Percentiles rank a stretch among this genome's conserved stretches.
Conservation (phyloP, 2,888 invertebrate species). For the Tenthredo notha region DNA sequence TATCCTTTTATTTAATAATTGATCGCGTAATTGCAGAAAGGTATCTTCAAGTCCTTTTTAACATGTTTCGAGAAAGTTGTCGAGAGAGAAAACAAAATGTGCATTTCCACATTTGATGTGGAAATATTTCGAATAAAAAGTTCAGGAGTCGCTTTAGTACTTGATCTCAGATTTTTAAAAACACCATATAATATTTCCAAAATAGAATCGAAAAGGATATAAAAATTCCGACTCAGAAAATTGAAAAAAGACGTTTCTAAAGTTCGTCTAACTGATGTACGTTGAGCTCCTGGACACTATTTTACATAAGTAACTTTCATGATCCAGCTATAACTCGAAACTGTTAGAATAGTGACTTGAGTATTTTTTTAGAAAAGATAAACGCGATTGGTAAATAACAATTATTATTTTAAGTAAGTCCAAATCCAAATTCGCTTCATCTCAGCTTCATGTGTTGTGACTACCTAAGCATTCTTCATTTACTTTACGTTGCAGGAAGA, state of each 20-base stretch:
- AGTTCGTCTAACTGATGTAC: not conserved
- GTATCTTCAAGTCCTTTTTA: no score
- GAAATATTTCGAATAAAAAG: no score
- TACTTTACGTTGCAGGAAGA: constrained; percentile 85
- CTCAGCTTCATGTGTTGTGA: constrained; percentile 48
- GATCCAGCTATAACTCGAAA: not conserved
- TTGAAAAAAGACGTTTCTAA: not conserved
- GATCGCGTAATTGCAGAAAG: not conserved
- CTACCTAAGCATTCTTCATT: constrained; percentile 55
- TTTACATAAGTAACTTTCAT: not conserved
- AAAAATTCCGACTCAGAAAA: no score
- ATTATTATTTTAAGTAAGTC: not conserved
- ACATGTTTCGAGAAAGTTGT: not conserved
- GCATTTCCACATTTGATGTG: not conserved
- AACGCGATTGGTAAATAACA: not conserved
- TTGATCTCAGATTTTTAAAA: not conserved
- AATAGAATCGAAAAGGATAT: not conserved
- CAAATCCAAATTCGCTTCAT: not conserved
- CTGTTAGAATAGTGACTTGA: not conserved
- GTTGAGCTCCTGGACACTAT: not conserved
- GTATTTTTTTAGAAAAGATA: not conserved
- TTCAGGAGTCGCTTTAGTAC: not conserved
- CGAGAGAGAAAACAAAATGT: not conserved
- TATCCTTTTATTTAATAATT: not conserved
- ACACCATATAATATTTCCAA: not conserved